Conservation (phyloP, 92 coral and sea anemone species). For the Parazoanthus swiftii region DNA sequence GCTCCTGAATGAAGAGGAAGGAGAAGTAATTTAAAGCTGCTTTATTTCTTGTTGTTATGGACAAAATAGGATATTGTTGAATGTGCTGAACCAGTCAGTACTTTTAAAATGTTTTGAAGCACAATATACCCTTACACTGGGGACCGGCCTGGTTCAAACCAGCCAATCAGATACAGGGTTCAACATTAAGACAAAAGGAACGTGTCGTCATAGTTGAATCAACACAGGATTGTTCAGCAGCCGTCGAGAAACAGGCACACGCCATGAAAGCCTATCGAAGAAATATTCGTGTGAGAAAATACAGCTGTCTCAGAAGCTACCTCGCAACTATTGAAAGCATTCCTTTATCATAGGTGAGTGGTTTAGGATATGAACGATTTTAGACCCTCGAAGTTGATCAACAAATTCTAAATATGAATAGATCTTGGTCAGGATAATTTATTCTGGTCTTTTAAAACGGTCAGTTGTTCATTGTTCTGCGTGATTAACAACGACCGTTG, state of each 20-base stretch:
- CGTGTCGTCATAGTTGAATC: slow-evolving; percentile 26
- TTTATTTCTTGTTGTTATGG: too few relatives aligned
- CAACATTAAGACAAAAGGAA: slow-evolving; percentile 16
- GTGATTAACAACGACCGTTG: slow-evolving; percentile 1
- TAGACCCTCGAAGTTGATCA: neutral
- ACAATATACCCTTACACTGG: neutral
- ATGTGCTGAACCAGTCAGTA: neutral
- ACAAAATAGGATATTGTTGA: too few relatives aligned
- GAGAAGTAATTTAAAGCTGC: neutral
- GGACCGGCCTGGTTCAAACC: slow-evolving; percentile 10
- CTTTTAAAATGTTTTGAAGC: neutral
- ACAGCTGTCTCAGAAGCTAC: neutral
- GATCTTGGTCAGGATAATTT: slow-evolving; percentile 7
- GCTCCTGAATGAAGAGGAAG: neutral
- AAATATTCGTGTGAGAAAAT: neutral
- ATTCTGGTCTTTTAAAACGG: slow-evolving; percentile 33
- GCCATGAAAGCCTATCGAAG: neutral
- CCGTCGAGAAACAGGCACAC: neutral
- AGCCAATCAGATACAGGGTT: slow-evolving; percentile 27
- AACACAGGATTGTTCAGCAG: neutral
- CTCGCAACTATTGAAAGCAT: neutral
- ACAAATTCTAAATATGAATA: neutral
- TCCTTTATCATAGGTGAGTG: slow-evolving; percentile 11
- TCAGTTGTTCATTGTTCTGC: slow-evolving; percentile 13
- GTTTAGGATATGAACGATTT: neutral